Percentiles rank a stretch among this genome's conserved stretches.
Conservation (phyloP, 1,140 invertebrate species). For the Acyrthosiphon pisum region DNA sequence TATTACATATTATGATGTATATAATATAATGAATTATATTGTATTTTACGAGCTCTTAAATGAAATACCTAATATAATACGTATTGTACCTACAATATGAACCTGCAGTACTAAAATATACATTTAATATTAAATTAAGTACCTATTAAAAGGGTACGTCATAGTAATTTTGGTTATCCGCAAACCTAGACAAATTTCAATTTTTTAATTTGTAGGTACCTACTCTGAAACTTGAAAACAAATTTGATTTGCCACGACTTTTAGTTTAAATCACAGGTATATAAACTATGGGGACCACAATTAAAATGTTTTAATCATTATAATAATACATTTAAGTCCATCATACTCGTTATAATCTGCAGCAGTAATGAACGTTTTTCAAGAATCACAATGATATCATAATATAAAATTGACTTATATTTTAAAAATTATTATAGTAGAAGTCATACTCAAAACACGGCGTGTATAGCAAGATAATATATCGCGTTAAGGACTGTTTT, state of each 20-base stretch:
- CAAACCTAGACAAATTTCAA: not conserved
- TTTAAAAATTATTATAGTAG: not conserved
- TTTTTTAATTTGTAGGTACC: not conserved
- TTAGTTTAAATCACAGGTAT: not conserved
- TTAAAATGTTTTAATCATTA: not conserved
- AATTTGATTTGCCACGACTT: not conserved
- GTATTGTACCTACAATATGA: not conserved
- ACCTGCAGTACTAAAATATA: not conserved
- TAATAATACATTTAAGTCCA: not conserved
- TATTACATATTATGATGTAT: not conserved
- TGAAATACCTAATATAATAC: not conserved
- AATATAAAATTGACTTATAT: not conserved
- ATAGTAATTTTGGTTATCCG: not conserved
- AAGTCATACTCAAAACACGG: not conserved
- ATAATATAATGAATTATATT: too few species aligned
- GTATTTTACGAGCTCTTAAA: not conserved
- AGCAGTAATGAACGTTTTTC: not conserved
- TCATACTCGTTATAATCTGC: not conserved
- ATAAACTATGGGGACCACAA: too few species aligned
- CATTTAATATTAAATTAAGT: not conserved
- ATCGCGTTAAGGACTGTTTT: not conserved
- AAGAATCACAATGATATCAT: not conserved
- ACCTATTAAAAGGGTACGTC: not conserved
- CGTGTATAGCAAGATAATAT: not conserved
- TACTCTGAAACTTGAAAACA: not conserved